Base-by-base conservation (phyloP, 2,797 vertebrate genomes). In the Siniperca scherzeri region DNA sequence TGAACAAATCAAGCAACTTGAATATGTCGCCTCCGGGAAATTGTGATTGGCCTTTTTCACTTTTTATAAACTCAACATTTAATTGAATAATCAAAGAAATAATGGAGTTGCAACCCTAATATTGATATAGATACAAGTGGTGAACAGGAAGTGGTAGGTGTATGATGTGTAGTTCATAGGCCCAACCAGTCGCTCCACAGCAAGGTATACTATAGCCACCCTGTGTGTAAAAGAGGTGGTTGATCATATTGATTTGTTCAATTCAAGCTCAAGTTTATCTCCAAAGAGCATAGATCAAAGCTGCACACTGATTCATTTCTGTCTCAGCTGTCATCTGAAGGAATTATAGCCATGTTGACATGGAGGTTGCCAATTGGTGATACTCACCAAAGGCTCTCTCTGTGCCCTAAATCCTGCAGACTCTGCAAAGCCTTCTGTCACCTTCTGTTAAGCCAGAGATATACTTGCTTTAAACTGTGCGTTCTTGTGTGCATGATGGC, bases 361-460 rank as follows among this genome's bases (percentile, higher is more conserved):
- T 4, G 40, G 48, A 85, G 69, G 75, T 40, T 74, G 72, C 85
- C 84, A 86, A 56, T 70, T 78, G 64, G 67, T 87, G 76, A 81
- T 78, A 55, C 73, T 83, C 74, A 64, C 59, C 60, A 27, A 68
- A 68, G 30, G 17, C n/a, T 3, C 22, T 42, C 70, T 61, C 13
- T 50, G 30, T 36, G 40, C 42, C 67, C 44, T 27, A 33, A 61
- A 79, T 60, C 74, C 44, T 65, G 66, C 64, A 40, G 21, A 52
- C 60, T 61, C 50, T 81, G 76, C 80, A 75, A 87, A 27, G 48
- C 79, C 76, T 75, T 86, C 88, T 88, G 86, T 84, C 70, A 27
- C 59, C 46, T 53, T 61, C 59, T 70, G 64, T 81, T 81, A 64
- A 12, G 40, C 11, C 11, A 12, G 40, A 42, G 40, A 42, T 42